phyloP scores from a whole-genome alignment of 2,797 vertebrate species.

The Lagorchestes hirsutus region DNA sequence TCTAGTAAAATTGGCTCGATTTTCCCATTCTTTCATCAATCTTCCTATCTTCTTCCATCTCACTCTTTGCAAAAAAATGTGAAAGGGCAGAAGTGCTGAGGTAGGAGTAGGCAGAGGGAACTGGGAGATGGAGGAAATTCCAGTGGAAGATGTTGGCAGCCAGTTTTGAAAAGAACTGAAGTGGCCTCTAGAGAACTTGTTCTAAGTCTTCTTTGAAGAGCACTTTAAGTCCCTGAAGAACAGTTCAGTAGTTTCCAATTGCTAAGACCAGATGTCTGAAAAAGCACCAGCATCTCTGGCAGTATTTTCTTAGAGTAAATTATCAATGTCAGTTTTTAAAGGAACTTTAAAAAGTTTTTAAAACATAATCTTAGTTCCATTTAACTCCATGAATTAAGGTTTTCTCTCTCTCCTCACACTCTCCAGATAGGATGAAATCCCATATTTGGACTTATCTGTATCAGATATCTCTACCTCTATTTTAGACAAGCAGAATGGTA shows the following conservation, averaged over 20 bases:
- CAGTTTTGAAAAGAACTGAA: neutral
- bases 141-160: neutral
- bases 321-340: neutral
- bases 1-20: neutral
- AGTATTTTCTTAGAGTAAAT: conserved; percentile 28
- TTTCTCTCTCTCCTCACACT: neutral
- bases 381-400: neutral
- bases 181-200: neutral
- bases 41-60: neutral
- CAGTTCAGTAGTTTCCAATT: neutral
- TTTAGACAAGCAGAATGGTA: neutral
- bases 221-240: neutral
- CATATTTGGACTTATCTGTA: neutral
- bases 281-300: neutral
- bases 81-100: neutral
- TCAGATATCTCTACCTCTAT: neutral
- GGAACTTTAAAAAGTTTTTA: neutral
- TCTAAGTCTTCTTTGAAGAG: neutral
- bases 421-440: neutral
- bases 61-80: neutral
- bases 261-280: neutral
- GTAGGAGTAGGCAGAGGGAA: neutral
- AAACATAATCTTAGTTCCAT: neutral
- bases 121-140: neutral
- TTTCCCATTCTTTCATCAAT: neutral